These are phyloP conservation scores for Calidris pugnax DNA, from an alignment of 2,113 vertebrate species.

Conservation along the genomic window DNA sequence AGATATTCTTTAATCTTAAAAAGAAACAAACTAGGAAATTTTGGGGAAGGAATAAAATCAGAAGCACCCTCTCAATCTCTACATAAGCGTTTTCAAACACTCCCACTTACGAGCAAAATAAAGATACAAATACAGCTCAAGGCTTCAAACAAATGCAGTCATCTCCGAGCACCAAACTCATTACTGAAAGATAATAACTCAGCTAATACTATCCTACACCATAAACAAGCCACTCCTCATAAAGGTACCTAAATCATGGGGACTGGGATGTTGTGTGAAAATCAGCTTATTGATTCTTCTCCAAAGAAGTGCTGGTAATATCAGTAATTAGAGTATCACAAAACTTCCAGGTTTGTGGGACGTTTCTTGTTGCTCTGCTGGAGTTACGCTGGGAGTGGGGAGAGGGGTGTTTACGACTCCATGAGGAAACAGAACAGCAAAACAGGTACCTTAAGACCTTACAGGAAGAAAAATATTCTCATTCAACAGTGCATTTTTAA, in stretches of 20 bases:
- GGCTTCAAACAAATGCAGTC: not conserved
- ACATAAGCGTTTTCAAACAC: not conserved
- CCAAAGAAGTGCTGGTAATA: not conserved
- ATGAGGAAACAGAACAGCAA: not conserved
- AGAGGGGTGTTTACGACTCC: not conserved
- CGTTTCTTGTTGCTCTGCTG: not conserved
- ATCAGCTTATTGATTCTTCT: not conserved
- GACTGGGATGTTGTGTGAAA: not conserved
- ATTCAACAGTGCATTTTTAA: not conserved
- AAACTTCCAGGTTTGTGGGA: not conserved
- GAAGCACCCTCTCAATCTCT: not conserved
- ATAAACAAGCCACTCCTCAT: not conserved
- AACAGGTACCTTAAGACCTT: not conserved
- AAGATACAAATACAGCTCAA: not conserved
- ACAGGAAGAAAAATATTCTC: not conserved
- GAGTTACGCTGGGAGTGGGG: accelerated
- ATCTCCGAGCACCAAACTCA: not conserved
- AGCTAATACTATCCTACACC: not conserved
- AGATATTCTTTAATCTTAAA: not conserved
- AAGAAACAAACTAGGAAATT: not conserved
- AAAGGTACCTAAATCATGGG: not conserved
- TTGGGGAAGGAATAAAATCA: not conserved
- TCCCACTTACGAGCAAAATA: not conserved
- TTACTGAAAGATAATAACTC: not conserved
- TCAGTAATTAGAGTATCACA: not conserved